phyloP scores from a whole-genome alignment of 2,888 invertebrate species.

The Standfussiana lucernea region DNA sequence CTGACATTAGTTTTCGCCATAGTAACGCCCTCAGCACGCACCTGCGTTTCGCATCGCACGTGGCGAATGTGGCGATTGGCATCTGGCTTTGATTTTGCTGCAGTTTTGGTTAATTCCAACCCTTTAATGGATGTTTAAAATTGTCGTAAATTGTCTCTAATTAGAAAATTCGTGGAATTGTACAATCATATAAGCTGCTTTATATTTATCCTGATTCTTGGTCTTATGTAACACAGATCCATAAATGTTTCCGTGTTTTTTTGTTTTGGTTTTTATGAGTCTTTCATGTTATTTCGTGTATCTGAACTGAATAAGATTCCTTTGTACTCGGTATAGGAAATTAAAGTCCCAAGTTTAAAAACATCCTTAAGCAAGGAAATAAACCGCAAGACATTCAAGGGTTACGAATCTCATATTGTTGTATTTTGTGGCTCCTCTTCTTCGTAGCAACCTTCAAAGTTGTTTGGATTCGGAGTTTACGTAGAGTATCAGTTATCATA shows the following conservation, averaged over 20 bases:
- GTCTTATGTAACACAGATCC: neutral
- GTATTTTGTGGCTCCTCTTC: neutral
- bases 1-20: slow-evolving; percentile 81
- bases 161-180: neutral
- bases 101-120: slow-evolving; percentile 33
- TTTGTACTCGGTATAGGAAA: neutral
- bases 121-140: neutral
- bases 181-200: neutral
- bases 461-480: neutral
- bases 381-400: neutral
- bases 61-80: slow-evolving; percentile 64
- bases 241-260: neutral
- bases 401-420: neutral
- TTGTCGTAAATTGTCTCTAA: neutral
- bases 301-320: neutral
- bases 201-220: neutral
- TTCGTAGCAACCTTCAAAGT: neutral
- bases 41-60: slow-evolving; percentile 69
- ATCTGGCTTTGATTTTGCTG: slow-evolving; percentile 62
- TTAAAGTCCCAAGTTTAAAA: neutral
- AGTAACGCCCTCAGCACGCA: slow-evolving; percentile 86
- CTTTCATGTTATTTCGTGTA: neutral
- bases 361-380: neutral
- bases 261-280: neutral
- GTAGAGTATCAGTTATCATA: slow-evolving; percentile 40